These are phyloP conservation scores for Ornithorhynchus anatinus DNA, from an alignment of 2,113 vertebrate species.

Conservation along the genomic window DNA sequence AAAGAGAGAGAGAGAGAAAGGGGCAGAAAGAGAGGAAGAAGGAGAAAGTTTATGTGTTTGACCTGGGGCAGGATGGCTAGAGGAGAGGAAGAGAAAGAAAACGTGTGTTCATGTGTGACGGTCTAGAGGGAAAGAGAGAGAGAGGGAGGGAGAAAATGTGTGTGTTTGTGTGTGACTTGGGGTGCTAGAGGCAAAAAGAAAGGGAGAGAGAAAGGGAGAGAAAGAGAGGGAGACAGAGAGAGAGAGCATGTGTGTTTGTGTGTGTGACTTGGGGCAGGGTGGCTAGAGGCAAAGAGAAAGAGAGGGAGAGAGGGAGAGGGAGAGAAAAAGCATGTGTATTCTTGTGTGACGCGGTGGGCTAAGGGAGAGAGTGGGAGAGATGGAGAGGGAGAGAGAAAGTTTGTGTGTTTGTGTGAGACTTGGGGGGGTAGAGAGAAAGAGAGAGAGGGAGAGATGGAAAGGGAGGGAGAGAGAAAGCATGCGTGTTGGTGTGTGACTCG, in stretches of 20 bases:
- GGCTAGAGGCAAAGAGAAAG: background rate
- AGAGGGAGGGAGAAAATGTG: no score
- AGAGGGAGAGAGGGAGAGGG: background rate
- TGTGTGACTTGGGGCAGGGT: background rate
- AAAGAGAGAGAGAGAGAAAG: no score
- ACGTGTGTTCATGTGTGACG: background rate
- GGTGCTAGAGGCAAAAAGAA: no score
- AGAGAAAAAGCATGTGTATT: background rate
- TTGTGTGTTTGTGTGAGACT: no score
- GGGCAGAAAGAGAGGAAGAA: background rate
- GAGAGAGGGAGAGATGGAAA: background rate
- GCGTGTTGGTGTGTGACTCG: background rate
- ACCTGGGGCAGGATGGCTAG: background rate
- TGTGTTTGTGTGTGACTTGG: no score
- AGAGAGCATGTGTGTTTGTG: background rate
- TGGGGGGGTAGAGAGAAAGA: background rate
- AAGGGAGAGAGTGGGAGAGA: constrained; percentile 9
- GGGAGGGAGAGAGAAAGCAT: background rate
- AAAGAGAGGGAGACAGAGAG: background rate
- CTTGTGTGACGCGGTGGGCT: background rate
- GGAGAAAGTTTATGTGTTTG: background rate
- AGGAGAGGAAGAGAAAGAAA: background rate
- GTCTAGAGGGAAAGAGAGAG: no score
- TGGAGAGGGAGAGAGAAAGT: no score
- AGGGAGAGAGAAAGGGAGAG: background rate